Conservation (phyloP, 2,113 vertebrate species). For the Odontophorus gujanensis region DNA sequence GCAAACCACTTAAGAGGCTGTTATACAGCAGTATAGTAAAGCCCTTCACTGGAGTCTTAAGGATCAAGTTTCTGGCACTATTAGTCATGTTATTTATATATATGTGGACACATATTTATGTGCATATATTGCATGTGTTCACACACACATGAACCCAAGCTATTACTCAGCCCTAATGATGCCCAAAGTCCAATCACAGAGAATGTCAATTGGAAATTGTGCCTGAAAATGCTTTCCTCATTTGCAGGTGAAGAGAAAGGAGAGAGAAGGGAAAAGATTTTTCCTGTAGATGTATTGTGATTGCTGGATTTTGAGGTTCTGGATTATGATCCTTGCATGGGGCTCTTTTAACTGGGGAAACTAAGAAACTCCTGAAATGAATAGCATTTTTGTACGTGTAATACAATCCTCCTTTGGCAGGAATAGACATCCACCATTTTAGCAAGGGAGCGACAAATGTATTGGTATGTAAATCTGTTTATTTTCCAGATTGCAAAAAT, state of each 20-base stretch:
- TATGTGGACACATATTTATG: not conserved
- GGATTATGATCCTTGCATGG: not conserved
- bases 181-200: not conserved
- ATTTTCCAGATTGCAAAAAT: not conserved
- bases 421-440: not conserved
- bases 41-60: not conserved
- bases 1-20: constrained; percentile 11
- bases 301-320: not conserved
- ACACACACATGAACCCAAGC: not conserved
- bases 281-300: rapidly evolving
- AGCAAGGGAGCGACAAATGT: not conserved
- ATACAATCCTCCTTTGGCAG: not conserved
- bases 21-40: not conserved
- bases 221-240: not conserved
- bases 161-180: not conserved
- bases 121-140: not conserved
- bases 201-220: not conserved
- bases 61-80: not conserved
- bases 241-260: not conserved
- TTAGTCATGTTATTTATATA: not conserved
- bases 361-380: not conserved
- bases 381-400: not conserved
- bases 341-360: not conserved
- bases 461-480: not conserved
- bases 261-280: rapidly evolving